Evolutionary conservation across 37 sponge, comb jelly and placozoan species (phyloP).

Genomic region (Halisarca cf. caerulea): DNA sequence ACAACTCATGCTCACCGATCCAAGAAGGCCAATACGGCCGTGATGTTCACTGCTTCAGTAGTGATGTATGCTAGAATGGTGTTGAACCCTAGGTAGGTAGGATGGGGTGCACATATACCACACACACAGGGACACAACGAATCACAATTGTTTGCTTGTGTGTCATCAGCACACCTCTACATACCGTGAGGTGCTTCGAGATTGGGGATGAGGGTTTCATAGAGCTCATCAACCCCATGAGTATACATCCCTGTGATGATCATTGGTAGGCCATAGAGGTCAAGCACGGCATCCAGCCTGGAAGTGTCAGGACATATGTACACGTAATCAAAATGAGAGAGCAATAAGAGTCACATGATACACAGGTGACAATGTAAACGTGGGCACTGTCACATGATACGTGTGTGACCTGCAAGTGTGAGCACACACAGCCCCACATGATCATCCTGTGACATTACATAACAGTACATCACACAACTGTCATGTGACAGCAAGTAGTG

Average conservation of each 20-base stretch:
- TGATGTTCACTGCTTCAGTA: neutral
- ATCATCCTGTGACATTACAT: neutral
- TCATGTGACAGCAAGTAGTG: neutral
- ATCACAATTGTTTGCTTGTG: neutral
- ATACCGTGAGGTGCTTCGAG: conserved; percentile 9
- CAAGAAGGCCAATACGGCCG: neutral
- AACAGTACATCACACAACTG: neutral
- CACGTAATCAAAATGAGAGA: too few species aligned
- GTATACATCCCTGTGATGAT: conserved; percentile 16
- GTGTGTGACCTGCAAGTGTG: too few species aligned
- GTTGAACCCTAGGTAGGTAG: neutral
- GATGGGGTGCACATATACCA: neutral
- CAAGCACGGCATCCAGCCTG: conserved; percentile 8
- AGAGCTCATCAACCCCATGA: neutral
- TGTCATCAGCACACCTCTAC: neutral
- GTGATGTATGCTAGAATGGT: conserved; percentile 19
- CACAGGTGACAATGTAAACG: too few species aligned
- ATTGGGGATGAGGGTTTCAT: conserved; percentile 7
- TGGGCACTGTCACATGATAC: too few species aligned
- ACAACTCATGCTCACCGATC: neutral
- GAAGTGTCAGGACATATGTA: neutral
- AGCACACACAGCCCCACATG: too few species aligned
- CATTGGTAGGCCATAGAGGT: conserved; percentile 12
- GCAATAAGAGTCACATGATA: too few species aligned
- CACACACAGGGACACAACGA: neutral